A percentile compares a stretch with the other conserved stretches of the same genome.
These are phyloP conservation scores for Orchesella flavescens DNA, from an alignment of 2,888 invertebrate species.

Conservation along the genomic window DNA sequence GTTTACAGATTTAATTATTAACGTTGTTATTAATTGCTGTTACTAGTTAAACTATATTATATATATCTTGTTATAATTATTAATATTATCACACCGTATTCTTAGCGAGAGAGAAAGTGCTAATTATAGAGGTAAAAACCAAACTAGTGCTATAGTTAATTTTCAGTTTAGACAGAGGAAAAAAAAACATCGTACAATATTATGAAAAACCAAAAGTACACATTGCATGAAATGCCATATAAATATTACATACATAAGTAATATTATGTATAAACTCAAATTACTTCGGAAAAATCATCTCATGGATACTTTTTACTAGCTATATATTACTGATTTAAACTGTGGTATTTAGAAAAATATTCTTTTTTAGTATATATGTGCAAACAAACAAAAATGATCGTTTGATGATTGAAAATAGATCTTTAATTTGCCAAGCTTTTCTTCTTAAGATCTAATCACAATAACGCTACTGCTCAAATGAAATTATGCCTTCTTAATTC, in stretches of 20 bases:
- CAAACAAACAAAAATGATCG: no score
- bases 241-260: neutral
- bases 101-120: neutral
- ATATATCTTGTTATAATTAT: neutral
- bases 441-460: no score
- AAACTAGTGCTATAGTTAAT: conserved; percentile 2
- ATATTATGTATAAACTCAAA: neutral
- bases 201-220: conserved; percentile 29
- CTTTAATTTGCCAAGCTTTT: neutral
- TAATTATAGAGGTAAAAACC: neutral
- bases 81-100: neutral
- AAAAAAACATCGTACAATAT: conserved; percentile 21
- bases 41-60: neutral
- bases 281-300: neutral
- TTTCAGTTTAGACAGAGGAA: conserved; percentile 4
- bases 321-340: neutral
- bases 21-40: conserved; percentile 1
- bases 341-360: neutral
- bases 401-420: no score
- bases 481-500: no score
- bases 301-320: neutral
- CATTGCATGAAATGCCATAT: conserved; percentile 37
- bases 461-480: no score
- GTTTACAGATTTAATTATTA: neutral
- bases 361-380: no score